Evolutionary conservation across 2,113 vertebrate genomes (phyloP), one percentile per base, ranked within the genome.

Genomic region (Macquaria ambigua): DNA sequence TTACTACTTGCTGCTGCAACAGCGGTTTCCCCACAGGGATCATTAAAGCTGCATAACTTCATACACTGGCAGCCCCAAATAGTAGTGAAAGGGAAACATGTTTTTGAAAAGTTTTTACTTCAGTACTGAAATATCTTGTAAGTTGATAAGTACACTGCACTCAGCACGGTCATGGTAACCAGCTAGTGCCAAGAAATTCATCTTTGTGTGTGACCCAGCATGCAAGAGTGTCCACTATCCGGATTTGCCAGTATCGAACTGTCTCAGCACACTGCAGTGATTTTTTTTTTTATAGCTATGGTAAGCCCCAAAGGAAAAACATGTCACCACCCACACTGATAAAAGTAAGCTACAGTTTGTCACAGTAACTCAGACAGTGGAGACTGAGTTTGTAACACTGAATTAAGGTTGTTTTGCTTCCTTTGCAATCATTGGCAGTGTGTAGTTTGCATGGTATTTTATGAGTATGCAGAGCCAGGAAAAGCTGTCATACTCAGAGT

Each of bases 41-140:
- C 83, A 88, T 93, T 90, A 93, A 88, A 87, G 81, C 79, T 85
- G 83, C 63, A 75, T 68, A 83, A 77, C 85, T 87, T 88, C 82
- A 80, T 72, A 82, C 58, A 77, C 63, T 85, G 73, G 59, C 80
- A 90, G 73, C 71, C 73, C 83, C 84, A 74, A 86, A 90, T 56
- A 77, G 63, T 15, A 21, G 66, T 68, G 61, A 78, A 85, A 79
- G 62, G 14, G 67, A 84, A 91, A 79, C 41, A 80, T 50, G 37
- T 86, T 89, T 86, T 89, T 84, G 81, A 84, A 80, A 86, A 61
- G 43, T 88, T 81, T 74, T 69, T 48, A 58, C 41, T 58, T 81
- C 23, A 16, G 8, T 20, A 18, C 66, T 50, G 16, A 81, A 87
- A 56, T 74, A 84, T 77, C 58, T 79, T 77, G 46, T 52, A 79